A percentile compares a stretch with the other conserved stretches of the same genome.
Conservation (phyloP, 2,797 vertebrate genomes). For the Rhadinocentrus ornatus region DNA sequence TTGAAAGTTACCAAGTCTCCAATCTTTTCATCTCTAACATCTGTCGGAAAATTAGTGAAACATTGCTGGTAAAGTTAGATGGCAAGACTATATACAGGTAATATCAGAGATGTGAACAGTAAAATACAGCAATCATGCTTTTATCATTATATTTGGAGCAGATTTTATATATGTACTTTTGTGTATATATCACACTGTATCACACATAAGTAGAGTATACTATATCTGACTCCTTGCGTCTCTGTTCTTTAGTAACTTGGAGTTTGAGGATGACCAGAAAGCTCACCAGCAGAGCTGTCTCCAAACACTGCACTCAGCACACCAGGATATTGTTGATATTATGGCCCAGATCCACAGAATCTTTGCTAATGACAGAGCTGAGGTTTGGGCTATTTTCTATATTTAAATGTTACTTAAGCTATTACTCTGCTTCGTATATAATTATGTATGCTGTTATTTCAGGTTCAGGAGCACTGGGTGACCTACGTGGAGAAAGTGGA, state of each 20-base stretch:
- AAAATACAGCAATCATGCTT: neutral
- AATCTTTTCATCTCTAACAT: conserved; percentile 79
- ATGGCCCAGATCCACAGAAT: conserved; percentile 82
- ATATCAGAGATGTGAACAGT: neutral
- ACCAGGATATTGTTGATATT: conserved; percentile 79
- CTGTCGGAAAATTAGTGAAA: conserved; percentile 85
- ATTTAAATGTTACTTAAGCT: neutral
- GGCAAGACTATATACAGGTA: conserved; percentile 83
- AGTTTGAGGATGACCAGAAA: conserved; percentile 86
- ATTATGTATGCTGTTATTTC: conserved; percentile 36
- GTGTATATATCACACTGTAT: neutral
- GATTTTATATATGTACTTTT: neutral
- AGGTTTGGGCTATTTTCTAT: conserved; percentile 73
- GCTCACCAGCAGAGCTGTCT: conserved; percentile 77
- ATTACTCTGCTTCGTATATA: neutral
- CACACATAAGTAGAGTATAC: neutral
- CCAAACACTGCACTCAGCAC: conserved; percentile 72
- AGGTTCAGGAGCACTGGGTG: conserved; percentile 89
- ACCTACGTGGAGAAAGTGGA: conserved; percentile 85
- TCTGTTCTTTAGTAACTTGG: conserved; percentile 73
- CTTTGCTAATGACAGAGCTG: conserved; percentile 84
- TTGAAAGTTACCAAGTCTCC: conserved; percentile 85
- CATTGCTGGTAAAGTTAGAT: conserved; percentile 83
- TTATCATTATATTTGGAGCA: neutral
- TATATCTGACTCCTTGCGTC: neutral